Percentiles rank a stretch among this genome's conserved stretches.
phyloP scores from a whole-genome alignment of 2,113 vertebrate species.

The Oryctolagus cuniculus region mOryCun1.1 NC_091442.1:19371001-19371500 shows the following conservation, averaged over 20 bases:
- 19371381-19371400: conserved; percentile 29
- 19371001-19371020: background rate
- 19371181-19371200: background rate
- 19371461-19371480: conserved; percentile 45
- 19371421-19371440: conserved; percentile 26
- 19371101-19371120: background rate
- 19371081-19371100: background rate
- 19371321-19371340: conserved; percentile 35
- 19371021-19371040: background rate
- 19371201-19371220: background rate
- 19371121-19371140: background rate
- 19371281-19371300: background rate
- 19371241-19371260: background rate
- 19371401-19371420: background rate
- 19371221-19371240: background rate
- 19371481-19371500: conserved; percentile 26
- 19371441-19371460: conserved; percentile 73
- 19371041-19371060: background rate
- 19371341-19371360: background rate
- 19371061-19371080: background rate
- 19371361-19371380: background rate
- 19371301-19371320: background rate
- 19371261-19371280: background rate
- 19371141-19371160: background rate
- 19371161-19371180: background rate